Evolutionary conservation across 2,888 invertebrate genomes (phyloP).

Genomic region (Oscheius sp.): DNA sequence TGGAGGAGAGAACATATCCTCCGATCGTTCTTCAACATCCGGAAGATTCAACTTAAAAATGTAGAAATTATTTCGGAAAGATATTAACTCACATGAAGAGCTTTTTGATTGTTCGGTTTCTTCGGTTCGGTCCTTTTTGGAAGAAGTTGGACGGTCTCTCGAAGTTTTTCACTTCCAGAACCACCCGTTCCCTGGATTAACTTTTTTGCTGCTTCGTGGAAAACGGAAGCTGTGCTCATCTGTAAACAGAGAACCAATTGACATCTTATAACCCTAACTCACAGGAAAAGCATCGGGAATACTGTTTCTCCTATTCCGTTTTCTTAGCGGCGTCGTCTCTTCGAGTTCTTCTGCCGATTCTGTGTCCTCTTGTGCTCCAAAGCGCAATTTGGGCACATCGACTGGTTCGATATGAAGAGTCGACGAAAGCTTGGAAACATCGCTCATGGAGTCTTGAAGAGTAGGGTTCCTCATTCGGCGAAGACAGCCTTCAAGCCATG

Average conservation of each 20-base stretch:
- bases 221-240: constrained; percentile 51
- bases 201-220: constrained; percentile 65
- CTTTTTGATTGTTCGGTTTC: constrained; percentile 48
- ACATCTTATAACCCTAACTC: not conserved
- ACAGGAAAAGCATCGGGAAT: constrained; percentile 61
- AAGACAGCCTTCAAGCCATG: constrained; percentile 96
- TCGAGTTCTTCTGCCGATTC: constrained; percentile 27
- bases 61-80: not conserved
- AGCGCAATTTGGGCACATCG: constrained; percentile 38
- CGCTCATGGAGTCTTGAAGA: constrained; percentile 42
- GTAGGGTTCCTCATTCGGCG: constrained; percentile 84
- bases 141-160: constrained; percentile 55
- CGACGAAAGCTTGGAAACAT: constrained; percentile 27
- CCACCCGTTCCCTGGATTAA: constrained; percentile 47
- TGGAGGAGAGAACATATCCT: constrained; percentile 60
- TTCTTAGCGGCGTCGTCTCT: constrained; percentile 43
- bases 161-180: constrained; percentile 31
- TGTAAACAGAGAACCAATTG: not conserved
- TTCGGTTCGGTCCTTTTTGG: constrained; percentile 51
- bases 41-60: constrained; percentile 64
- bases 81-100: constrained; percentile 54
- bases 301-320: constrained; percentile 56
- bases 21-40: constrained; percentile 66
- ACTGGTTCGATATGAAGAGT: constrained; percentile 6
- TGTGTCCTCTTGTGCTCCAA: constrained; percentile 19